Conservation (phyloP, 1,140 invertebrate genomes). For the Penaeus japonicus region DNA sequence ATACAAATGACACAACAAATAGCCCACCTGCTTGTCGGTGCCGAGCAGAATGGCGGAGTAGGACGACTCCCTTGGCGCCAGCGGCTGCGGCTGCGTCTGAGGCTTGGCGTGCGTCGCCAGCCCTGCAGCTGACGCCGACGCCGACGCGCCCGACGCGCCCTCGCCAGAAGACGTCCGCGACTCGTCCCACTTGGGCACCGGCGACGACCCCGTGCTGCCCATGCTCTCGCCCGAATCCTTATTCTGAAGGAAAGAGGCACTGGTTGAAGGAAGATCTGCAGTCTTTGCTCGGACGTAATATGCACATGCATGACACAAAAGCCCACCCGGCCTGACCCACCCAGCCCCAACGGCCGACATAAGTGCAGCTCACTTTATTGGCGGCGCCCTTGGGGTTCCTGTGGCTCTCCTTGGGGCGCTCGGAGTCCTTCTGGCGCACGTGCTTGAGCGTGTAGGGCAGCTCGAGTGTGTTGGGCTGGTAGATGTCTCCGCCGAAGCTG, state of each 20-base stretch:
- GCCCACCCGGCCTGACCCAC: too few species aligned
- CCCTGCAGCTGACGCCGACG: not conserved
- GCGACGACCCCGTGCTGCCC: slow-evolving; percentile 20
- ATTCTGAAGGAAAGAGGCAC: not conserved
- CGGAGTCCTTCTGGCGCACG: slow-evolving; percentile 1
- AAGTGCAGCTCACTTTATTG: not conserved
- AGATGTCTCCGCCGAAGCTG: slow-evolving; percentile 26
- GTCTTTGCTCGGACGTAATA: not conserved
- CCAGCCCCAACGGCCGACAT: not conserved
- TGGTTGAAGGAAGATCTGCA: not conserved
- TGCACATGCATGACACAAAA: not conserved
- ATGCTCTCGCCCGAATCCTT: slow-evolving; percentile 12
- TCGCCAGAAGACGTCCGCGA: not conserved
- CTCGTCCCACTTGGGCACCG: slow-evolving; percentile 34
- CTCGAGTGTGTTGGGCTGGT: slow-evolving; percentile 36
- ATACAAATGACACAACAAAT: not conserved
- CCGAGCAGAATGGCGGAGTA: slow-evolving; percentile 51
- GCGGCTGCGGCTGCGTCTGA: slow-evolving; percentile 31
- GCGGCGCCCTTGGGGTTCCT: not conserved
- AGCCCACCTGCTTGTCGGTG: slow-evolving; percentile 39
- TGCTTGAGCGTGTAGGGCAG: slow-evolving; percentile 40
- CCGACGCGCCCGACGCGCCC: not conserved
- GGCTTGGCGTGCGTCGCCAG: slow-evolving; percentile 1
- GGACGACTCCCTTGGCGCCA: slow-evolving; percentile 47
- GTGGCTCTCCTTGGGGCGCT: slow-evolving; percentile 39